Percentiles rank a stretch among this genome's conserved stretches.
Evolutionary conservation across 2,888 invertebrate genomes (phyloP).

Genomic region (Leptinotarsa haldemani): DNA sequence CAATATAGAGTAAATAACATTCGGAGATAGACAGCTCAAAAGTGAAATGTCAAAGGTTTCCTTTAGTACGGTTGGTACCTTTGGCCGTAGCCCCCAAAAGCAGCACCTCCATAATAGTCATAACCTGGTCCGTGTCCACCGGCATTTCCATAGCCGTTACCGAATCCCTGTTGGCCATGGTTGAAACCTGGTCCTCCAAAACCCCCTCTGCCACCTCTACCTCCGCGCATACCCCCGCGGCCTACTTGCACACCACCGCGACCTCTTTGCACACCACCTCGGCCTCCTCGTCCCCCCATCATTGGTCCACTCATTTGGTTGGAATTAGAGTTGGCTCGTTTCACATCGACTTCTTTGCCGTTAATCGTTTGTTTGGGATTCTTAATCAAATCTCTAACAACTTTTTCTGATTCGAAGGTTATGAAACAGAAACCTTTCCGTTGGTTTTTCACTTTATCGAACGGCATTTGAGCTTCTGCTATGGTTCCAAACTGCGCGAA

Average conservation of each 20-base stretch:
- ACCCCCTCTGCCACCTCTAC: slow-evolving; percentile 54
- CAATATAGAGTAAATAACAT: neutral
- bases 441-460: slow-evolving; percentile 96
- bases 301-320: slow-evolving; percentile 72
- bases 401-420: slow-evolving; percentile 95
- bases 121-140: slow-evolving; percentile 48
- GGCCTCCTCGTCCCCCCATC: slow-evolving; percentile 69
- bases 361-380: slow-evolving; percentile 93
- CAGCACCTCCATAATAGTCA: slow-evolving; percentile 67
- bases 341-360: slow-evolving; percentile 95
- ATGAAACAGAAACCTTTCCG: slow-evolving; percentile 98
- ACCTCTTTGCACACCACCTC: slow-evolving; percentile 67
- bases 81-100: slow-evolving; percentile 73
- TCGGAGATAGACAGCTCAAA: neutral
- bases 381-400: slow-evolving; percentile 90
- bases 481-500: slow-evolving; percentile 95
- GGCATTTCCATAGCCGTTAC: slow-evolving; percentile 67
- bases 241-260: neutral
- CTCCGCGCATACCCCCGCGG: neutral
- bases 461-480: slow-evolving; percentile 95
- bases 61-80: slow-evolving; percentile 84
- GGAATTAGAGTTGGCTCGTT: slow-evolving; percentile 92
- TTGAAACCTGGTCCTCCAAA: neutral
- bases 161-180: slow-evolving; percentile 61
- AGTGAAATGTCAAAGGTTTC: neutral